A percentile compares a stretch with the other conserved stretches of the same genome.
phyloP scores from a whole-genome alignment of 2,888 invertebrate genomes.

The Graphium colonna region DNA sequence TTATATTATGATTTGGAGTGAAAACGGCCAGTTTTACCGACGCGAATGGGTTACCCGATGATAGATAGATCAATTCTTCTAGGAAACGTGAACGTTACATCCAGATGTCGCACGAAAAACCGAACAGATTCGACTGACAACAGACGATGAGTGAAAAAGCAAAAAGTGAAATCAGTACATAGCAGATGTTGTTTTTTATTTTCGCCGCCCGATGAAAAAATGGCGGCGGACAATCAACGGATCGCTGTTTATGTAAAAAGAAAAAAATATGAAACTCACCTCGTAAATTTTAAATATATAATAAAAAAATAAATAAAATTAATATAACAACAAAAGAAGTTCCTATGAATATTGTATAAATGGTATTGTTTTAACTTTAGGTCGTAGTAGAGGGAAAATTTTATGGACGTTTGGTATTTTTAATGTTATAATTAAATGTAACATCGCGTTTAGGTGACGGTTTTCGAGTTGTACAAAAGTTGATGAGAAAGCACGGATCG shows the following conservation, averaged over 20 bases:
- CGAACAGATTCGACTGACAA: slow-evolving; percentile 45
- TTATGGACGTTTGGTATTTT: slow-evolving; percentile 78
- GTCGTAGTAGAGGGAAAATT: slow-evolving; percentile 78
- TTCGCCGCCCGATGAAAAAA: slow-evolving; percentile 33
- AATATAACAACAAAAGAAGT: slow-evolving; percentile 80
- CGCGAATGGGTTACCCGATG: slow-evolving; percentile 59
- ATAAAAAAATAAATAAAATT: slow-evolving; percentile 70
- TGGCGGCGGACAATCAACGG: slow-evolving; percentile 45
- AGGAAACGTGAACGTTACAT: slow-evolving; percentile 65
- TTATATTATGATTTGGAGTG: slow-evolving; percentile 59
- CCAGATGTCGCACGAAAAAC: slow-evolving; percentile 41
- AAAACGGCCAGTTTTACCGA: slow-evolving; percentile 54
- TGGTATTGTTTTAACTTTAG: slow-evolving; percentile 79
- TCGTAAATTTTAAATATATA: slow-evolving; percentile 75
- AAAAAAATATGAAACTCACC: slow-evolving; percentile 40
- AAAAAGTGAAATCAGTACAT: slow-evolving; percentile 38
- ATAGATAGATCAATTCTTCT: slow-evolving; percentile 60
- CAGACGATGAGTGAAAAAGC: not conserved
- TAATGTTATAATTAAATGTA: slow-evolving; percentile 72
- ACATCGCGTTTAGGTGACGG: slow-evolving; percentile 58
- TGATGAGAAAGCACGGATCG: slow-evolving; percentile 67
- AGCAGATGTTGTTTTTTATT: not conserved
- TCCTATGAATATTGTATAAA: slow-evolving; percentile 80
- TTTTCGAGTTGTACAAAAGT: slow-evolving; percentile 64
- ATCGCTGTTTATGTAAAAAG: slow-evolving; percentile 79